These are phyloP conservation scores for Parascotia fuliginaria DNA, from an alignment of 2,888 invertebrate genomes.

Conservation along the genomic window DNA sequence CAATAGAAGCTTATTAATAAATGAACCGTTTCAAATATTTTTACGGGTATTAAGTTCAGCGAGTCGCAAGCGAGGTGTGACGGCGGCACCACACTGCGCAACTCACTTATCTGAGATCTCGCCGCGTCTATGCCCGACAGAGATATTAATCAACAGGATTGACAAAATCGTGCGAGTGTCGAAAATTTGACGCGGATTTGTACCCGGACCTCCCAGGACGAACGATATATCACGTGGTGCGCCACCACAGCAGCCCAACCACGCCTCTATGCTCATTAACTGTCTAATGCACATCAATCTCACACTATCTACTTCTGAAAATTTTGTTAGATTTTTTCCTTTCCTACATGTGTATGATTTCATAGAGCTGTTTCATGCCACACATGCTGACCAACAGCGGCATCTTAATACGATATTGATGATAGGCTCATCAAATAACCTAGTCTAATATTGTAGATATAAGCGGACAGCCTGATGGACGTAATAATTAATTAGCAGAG, in stretches of 20 bases:
- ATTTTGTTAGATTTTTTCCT: conserved; percentile 37
- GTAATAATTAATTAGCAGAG: conserved; percentile 47
- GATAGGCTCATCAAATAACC: conserved; percentile 39
- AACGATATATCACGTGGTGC: conserved; percentile 78
- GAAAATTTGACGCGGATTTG: conserved; percentile 74
- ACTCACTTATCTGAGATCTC: conserved; percentile 65
- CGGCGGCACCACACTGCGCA: conserved; percentile 45
- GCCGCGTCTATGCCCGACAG: conserved; percentile 55
- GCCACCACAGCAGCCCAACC: conserved; percentile 65
- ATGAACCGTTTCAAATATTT: conserved; percentile 46
- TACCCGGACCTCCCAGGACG: conserved; percentile 79
- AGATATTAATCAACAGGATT: conserved; percentile 79
- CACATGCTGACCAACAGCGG: conserved; percentile 38
- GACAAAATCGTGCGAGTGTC: conserved; percentile 84
- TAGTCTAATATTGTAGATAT: conserved; percentile 49
- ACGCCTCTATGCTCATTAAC: conserved; percentile 79
- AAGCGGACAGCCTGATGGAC: conserved; percentile 48
- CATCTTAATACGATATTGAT: conserved; percentile 43
- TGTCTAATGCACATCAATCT: conserved; percentile 79
- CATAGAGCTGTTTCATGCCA: conserved; percentile 22
- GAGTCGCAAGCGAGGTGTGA: conserved; percentile 45
- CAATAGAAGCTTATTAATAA: conserved; percentile 44
- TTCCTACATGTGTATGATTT: conserved; percentile 35
- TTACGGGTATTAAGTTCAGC: conserved; percentile 46
- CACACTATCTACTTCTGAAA: conserved; percentile 55